A percentile compares a stretch with the other conserved stretches of the same genome.
These are phyloP conservation scores for Clarias platycephalus DNA, from an alignment of 2,797 vertebrate genomes.

Conservation along the genomic window DNA sequence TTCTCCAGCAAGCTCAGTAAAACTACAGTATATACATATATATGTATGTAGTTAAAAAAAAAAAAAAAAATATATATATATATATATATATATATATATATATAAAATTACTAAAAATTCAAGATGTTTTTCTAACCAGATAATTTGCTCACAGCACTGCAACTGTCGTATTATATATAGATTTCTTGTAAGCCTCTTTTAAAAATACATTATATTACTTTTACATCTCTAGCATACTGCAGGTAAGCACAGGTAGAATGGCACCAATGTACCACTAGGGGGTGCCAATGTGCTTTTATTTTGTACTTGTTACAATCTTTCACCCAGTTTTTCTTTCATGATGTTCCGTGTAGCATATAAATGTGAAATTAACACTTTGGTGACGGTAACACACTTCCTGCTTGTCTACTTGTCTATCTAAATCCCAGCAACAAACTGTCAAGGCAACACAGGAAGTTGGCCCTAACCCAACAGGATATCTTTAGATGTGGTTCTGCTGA, in stretches of 20 bases:
- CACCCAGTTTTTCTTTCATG: background rate
- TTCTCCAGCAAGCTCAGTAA: too few relatives aligned
- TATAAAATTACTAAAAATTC: background rate
- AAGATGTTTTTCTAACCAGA: background rate
- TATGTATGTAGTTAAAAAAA: too few relatives aligned
- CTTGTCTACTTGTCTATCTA: slow-evolving; percentile 11
- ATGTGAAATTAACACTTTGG: background rate
- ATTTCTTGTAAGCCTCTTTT: background rate
- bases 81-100: too few relatives aligned
- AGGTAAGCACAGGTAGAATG: background rate
- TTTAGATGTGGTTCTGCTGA: slow-evolving; percentile 70
- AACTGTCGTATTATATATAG: background rate
- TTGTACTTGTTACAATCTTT: background rate
- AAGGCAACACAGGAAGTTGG: slow-evolving; percentile 67
- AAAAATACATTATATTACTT: background rate
- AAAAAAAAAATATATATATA: too few relatives aligned
- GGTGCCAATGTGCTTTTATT: slow-evolving; percentile 32
- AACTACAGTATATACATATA: too few relatives aligned
- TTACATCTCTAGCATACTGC: background rate
- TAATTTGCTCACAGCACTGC: background rate
- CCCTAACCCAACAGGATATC: slow-evolving; percentile 72
- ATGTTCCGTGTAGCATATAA: background rate
- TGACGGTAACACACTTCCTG: slow-evolving; percentile 43
- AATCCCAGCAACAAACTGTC: slow-evolving; percentile 38
- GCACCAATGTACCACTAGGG: slow-evolving; percentile 30